phyloP scores from a whole-genome alignment of 2,888 invertebrate species.

The Microplitis manilae region DNA sequence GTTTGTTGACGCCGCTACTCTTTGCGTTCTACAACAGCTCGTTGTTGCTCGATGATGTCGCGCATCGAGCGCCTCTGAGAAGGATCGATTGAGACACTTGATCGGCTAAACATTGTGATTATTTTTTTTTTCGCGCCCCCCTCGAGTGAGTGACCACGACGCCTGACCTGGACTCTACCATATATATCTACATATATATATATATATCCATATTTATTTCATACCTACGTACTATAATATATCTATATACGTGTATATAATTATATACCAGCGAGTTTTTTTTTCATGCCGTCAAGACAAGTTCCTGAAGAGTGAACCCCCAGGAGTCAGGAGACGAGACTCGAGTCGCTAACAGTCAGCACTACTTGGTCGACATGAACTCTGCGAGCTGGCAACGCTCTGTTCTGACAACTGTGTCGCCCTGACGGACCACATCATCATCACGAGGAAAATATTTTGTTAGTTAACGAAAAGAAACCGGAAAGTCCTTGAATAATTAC shows the following conservation, averaged over 20 bases:
- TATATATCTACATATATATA: neutral
- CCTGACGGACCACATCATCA: slow-evolving; percentile 43
- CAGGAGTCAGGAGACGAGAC: slow-evolving; percentile 12
- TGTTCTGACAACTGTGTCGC: slow-evolving; percentile 59
- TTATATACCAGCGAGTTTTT: slow-evolving; percentile 6
- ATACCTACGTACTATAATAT: neutral
- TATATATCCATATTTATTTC: neutral
- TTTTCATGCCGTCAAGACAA: slow-evolving; percentile 50
- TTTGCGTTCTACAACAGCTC: neutral
- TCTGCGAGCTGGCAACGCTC: slow-evolving; percentile 60
- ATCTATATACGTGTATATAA: neutral
- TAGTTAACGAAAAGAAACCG: slow-evolving; percentile 10
- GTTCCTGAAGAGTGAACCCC: slow-evolving; percentile 21
- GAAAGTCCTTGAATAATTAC: slow-evolving; percentile 31
- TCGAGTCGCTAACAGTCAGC: neutral
- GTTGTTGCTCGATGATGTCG: slow-evolving; percentile 49
- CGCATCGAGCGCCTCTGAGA: slow-evolving; percentile 51
- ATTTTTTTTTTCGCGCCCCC: slow-evolving; percentile 11
- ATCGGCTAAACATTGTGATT: slow-evolving; percentile 10
- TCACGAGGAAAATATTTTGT: slow-evolving; percentile 24
- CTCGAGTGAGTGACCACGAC: slow-evolving; percentile 10
- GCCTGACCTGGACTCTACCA: neutral
- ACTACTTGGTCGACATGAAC: slow-evolving; percentile 60
- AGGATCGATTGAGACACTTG: slow-evolving; percentile 19
- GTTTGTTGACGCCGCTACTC: slow-evolving; percentile 62